Conservation (phyloP, 2,888 invertebrate genomes). For the Onchidella celtica region DNA sequence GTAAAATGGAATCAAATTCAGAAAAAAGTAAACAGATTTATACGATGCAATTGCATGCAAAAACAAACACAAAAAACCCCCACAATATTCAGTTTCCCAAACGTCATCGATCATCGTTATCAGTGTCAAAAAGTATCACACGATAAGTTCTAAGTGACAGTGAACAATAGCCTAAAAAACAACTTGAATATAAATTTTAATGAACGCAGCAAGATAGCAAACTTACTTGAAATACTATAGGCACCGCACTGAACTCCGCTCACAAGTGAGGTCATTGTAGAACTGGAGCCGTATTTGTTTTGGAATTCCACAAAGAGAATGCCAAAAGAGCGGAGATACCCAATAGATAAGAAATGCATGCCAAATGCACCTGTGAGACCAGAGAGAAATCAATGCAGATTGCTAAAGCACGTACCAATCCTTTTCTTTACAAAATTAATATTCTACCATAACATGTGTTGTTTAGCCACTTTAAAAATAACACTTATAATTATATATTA, state of each 20-base stretch:
- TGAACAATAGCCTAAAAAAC: neutral
- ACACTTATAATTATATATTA: neutral
- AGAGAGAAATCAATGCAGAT: neutral
- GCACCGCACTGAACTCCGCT: constrained; percentile 22
- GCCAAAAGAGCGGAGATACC: constrained; percentile 39
- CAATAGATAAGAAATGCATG: constrained; percentile 28
- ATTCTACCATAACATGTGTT: no score
- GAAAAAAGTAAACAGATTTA: no score
- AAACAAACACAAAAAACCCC: no score
- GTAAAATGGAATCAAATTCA: no score
- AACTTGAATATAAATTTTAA: neutral
- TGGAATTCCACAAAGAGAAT: constrained; percentile 42
- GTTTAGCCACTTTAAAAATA: no score
- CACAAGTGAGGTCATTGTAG: constrained; percentile 17
- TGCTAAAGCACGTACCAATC: no score
- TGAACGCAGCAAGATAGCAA: neutral
- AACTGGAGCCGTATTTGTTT: constrained; percentile 8
- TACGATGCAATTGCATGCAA: no score
- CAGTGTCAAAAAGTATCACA: neutral
- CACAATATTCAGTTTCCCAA: no score
- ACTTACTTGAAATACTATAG: constrained; percentile 38
- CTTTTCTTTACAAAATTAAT: no score
- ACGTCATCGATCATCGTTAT: no score
- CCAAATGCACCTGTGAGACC: constrained; percentile 23
- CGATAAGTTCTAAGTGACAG: neutral